Evolutionary conservation across 2,113 vertebrate genomes (phyloP), one percentile per base, ranked within the genome.

Genomic region (Elgaria multicarinata): DNA sequence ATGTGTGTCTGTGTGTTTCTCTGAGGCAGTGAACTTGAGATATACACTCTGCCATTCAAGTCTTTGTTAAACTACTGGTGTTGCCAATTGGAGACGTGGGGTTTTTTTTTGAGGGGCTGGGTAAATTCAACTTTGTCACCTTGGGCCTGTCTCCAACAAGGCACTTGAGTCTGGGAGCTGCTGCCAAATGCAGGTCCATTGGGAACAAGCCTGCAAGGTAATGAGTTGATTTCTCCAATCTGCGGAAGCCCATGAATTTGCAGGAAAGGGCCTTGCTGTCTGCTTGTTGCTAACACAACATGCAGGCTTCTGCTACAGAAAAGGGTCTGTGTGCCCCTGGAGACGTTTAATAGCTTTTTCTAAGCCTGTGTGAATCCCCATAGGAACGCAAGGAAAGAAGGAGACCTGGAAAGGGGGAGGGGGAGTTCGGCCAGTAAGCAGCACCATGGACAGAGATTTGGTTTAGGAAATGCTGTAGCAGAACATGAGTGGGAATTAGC

Each of bases 341-440:
- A 58, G 72, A 66, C 53, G 36, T 91, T 26, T 91, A 84, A 91
- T 87, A 69, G 81, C 72, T 87, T 87, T 83, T 87, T 79, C 80
- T 46, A 87, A 77, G 74, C 39, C 62, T 62, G 31, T 84, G 36
- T 69, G 7, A 77, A 78, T 83, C 86, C 50, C 39, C 53, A 28
- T 16, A 77, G 72, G 72, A 84, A 67, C 28, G 46, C 14, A 79
- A 80, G 55, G 9, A 55, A 4, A 14, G 50, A 46, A 66, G 42
- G 24, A 50, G 83, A 71, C 66, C 83, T 50, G 46, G 66, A 53
- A 77, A 44, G 24, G 55, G 24, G 55, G 12, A 13, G 33, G 28
- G 62, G 13, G 18, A 20, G 14, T 87, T 71, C 42, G 84, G 72
- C 39, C 26, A 2, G 74, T 77, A 77, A 87, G 64, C 46, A 87